phyloP scores from a whole-genome alignment of 2,888 invertebrate species.

The Hololepta plana region DNA sequence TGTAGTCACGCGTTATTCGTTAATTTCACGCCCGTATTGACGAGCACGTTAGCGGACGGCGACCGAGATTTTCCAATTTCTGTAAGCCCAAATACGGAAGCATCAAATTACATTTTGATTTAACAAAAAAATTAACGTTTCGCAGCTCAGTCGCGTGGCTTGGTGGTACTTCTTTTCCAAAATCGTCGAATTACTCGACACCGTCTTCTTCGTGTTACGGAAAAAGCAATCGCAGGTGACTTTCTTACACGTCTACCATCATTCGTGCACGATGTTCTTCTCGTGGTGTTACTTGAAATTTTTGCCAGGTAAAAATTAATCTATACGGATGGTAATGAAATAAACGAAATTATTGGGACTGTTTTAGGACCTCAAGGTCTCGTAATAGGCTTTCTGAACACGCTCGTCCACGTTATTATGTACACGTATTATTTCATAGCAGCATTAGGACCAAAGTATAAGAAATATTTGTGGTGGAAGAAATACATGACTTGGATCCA shows the following conservation, averaged over 20 bases:
- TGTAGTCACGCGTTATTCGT: slow-evolving; percentile 27
- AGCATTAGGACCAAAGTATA: slow-evolving; percentile 72
- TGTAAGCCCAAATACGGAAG: no score
- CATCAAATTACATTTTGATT: no score
- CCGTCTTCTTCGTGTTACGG: slow-evolving; percentile 74
- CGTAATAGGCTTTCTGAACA: slow-evolving; percentile 70
- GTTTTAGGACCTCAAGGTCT: slow-evolving; percentile 71
- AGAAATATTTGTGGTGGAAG: slow-evolving; percentile 92
- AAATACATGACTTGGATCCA: slow-evolving; percentile 76
- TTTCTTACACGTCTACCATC: slow-evolving; percentile 80
- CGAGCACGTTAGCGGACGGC: no score
- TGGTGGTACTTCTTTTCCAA: slow-evolving; percentile 73
- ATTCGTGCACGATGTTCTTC: slow-evolving; percentile 59
- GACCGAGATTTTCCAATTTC: no score
- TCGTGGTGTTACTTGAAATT: slow-evolving; percentile 67
- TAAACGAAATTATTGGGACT: no score
- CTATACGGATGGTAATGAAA: neutral
- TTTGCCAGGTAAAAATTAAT: slow-evolving; percentile 39
- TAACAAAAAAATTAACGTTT: no score
- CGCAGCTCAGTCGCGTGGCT: slow-evolving; percentile 41
- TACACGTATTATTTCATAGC: slow-evolving; percentile 79
- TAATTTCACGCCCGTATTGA: no score
- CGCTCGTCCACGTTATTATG: slow-evolving; percentile 83
- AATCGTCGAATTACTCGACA: slow-evolving; percentile 59
- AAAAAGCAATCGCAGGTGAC: slow-evolving; percentile 81